Base-by-base conservation (phyloP, 2,888 invertebrate genomes). In the Conops quadrifasciatus region DNA sequence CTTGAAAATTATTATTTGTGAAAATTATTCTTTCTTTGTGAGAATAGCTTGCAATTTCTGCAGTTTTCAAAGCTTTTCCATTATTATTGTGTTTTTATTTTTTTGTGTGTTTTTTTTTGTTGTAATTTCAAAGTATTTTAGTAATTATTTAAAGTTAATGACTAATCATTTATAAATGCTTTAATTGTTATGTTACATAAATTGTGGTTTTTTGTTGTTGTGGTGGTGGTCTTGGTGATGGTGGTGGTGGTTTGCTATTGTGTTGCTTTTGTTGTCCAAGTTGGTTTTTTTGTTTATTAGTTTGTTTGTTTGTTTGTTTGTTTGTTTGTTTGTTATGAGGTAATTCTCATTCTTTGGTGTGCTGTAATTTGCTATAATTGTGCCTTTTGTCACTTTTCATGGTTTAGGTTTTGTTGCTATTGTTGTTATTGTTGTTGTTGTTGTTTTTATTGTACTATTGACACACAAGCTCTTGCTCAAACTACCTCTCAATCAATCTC, bases 261-360 rank as follows among this genome's bases (percentile, higher is more conserved):
- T 26, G 26, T 36, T 21, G 28, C 26, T 60, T 5, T 4, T 15
- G 45, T 49, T 62, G 19, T 62, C 24, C 1, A 63, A 47, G 30
- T 49, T 47, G 13, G 24, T 26, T 24, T 28, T 56, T 66, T 16
- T 66, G 53, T 36, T 21, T 30, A 19, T 65, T 21, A 19, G 19
- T 43, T 62, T 45, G 5, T 36, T 43, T 66, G 53, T 66, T 16
- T 66, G 53, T 36, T 21, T 30, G 28, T 65, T 21, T 36, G 19
- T 43, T 62, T 45, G 5, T 36, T 28, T 70, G 62, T 62, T 43
- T 53, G 16, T 43, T 63, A 56, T 56, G 70, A 70, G 70, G 70
- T 70, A 70, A 63, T 63, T 70, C 62, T 49, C 63, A 63, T 63
- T 70, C 70, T 70, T 70, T 70, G 70, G 70, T 63, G 59, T 56